A percentile compares a stretch with the other conserved stretches of the same genome.
phyloP scores from a whole-genome alignment of 2,113 vertebrate genomes.

The Eupsittula cactorum region DNA sequence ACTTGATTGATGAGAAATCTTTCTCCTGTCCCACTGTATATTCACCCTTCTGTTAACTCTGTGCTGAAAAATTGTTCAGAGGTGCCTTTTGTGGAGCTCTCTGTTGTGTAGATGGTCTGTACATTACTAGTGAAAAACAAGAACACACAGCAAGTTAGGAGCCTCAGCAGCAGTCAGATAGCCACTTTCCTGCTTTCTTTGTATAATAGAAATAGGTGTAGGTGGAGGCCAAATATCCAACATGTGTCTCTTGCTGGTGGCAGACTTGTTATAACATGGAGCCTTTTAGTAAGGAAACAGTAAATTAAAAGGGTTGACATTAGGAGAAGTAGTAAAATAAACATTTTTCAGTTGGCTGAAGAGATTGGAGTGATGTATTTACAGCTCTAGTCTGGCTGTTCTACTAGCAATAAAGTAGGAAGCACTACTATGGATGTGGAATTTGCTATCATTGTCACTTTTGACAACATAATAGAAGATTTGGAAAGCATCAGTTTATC shows the following conservation, averaged over 20 bases:
- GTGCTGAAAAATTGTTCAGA: background rate
- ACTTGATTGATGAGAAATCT: background rate
- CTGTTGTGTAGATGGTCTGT: background rate
- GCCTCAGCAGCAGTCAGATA: background rate
- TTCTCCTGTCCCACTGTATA: background rate
- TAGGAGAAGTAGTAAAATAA: background rate
- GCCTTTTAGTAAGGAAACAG: background rate
- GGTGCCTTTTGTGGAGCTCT: background rate
- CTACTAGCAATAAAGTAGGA: background rate
- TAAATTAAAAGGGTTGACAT: conserved; percentile 1
- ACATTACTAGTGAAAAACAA: background rate
- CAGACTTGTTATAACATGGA: background rate
- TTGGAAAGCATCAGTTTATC: conserved; percentile 6
- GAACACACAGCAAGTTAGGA: background rate
- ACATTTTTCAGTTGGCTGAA: background rate
- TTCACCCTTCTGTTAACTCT: background rate
- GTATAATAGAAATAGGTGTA: background rate
- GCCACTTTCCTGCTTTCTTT: background rate
- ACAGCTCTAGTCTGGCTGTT: background rate
- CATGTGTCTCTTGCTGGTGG: background rate
- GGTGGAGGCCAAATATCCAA: background rate
- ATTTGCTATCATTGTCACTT: background rate
- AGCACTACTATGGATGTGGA: background rate
- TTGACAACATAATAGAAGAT: background rate
- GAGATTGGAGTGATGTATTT: background rate